Percentiles rank a stretch among this genome's conserved stretches.
Conservation (phyloP, 2,113 vertebrate genomes). For the Rutilus rutilus region DNA sequence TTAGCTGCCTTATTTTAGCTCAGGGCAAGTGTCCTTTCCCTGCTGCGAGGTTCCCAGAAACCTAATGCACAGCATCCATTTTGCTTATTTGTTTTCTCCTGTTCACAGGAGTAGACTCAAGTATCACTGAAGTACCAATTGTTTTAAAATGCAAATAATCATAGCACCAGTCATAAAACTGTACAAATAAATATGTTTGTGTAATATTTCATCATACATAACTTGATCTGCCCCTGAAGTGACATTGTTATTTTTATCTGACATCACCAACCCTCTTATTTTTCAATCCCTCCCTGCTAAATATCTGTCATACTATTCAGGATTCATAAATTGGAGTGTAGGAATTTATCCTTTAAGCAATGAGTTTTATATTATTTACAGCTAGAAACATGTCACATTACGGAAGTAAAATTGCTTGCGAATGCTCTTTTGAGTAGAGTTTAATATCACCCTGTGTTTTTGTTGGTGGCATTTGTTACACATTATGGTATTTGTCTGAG, state of each 20-base stretch:
- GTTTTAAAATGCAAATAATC: neutral
- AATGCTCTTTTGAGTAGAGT: neutral
- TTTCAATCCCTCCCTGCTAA: neutral
- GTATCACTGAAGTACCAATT: neutral
- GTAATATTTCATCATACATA: neutral
- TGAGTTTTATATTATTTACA: neutral
- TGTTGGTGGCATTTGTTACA: neutral
- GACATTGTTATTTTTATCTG: neutral
- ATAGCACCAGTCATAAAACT: neutral
- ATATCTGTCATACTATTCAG: neutral
- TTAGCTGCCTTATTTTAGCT: conserved; percentile 12
- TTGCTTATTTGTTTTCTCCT: conserved; percentile 16
- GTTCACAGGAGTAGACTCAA: conserved; percentile 7
- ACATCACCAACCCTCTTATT: neutral
- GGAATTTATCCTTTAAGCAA: no score
- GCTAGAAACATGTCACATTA: neutral
- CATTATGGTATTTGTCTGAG: neutral
- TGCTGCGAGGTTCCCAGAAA: conserved; percentile 27
- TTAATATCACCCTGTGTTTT: neutral
- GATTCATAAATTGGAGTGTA: no score
- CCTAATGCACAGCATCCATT: conserved; percentile 24
- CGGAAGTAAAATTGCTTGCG: neutral
- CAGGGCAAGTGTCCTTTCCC: conserved; percentile 8
- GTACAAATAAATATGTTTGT: neutral
- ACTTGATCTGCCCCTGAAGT: neutral